Base-by-base conservation (phyloP, 2,888 invertebrate species). In the Lydus trimaculatus region DNA sequence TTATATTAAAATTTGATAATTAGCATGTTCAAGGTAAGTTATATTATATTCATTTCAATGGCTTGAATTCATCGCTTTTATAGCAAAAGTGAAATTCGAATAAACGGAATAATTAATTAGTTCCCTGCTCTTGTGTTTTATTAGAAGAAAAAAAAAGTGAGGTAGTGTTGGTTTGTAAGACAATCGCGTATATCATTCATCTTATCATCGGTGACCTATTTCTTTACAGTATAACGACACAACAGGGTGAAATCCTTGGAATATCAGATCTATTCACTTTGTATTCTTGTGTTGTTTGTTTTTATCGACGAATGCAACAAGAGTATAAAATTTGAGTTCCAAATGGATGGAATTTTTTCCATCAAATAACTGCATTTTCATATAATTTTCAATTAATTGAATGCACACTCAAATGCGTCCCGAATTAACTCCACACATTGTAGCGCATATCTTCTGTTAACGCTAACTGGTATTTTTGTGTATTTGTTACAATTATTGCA, bases 1-100 rank as follows among this genome's bases (percentile, higher is more conserved):
- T 66, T 61, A 64, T 43, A 63, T 66, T 64, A 64, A 66, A 66
- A 69, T 66, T 69, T 66, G 63, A 66, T 70, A 66, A 66, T 66
- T 64, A 62, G 23, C 52, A 52, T 48, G 48, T 48, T 25, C 11
- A 52, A 52, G 20, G 52, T 20, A 20, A 43, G n/a, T 43, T n/a
- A n/a, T 43, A 43, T n/a, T 11, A 33, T 43, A 43, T 43, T 43
- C 43, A n/a, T 43, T n/a, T 43, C 8, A 7, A 17, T 7, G 17
- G 43, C n/a, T 36, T 36, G 11, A 36, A n/a, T 15, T 17, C 7
- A 36, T 8, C n/a, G 31, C 31, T 60, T 60, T 31, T 20, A 60
- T n/a, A 61, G 17, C 25, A n/a, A 58, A 13, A 58, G 25, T 5
- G 8, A 43, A 43, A n/a, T 17, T 43, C 43, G 17, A 17, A n/a